A percentile compares a stretch with the other conserved stretches of the same genome.
Evolutionary conservation across 2,113 vertebrate species (phyloP).

Genomic region (Gopherus flavomarginatus): DNA sequence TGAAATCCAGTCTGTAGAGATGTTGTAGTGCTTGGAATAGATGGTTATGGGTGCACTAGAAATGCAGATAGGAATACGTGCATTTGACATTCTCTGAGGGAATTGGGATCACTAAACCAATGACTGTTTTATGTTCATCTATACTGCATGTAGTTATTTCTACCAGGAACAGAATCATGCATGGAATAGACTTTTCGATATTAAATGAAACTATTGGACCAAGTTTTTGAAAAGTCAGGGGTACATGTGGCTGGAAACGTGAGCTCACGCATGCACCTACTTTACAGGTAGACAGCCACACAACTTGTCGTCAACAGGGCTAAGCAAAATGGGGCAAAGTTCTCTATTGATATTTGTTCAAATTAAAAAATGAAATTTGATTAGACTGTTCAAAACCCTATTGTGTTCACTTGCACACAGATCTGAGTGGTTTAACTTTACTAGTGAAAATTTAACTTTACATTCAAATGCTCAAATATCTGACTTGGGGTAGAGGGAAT

Average conservation of each 20-base stretch:
- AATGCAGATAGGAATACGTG: neutral
- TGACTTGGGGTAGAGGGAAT: neutral
- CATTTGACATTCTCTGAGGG: neutral
- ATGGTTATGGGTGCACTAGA: neutral
- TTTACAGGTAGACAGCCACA: neutral
- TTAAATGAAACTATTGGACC: neutral
- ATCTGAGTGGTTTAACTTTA: neutral
- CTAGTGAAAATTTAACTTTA: neutral
- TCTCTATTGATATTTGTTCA: neutral
- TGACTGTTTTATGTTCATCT: neutral
- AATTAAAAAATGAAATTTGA: neutral
- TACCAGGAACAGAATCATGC: neutral
- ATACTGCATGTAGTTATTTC: neutral
- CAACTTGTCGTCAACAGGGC: neutral
- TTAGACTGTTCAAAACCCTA: neutral
- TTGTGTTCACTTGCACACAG: neutral
- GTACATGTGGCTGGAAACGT: neutral
- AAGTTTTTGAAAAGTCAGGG: neutral
- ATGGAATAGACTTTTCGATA: neutral
- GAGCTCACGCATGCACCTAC: neutral
- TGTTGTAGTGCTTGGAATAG: neutral
- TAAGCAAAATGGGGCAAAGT: neutral
- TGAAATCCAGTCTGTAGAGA: neutral
- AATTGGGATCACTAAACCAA: neutral
- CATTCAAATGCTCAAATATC: neutral